phyloP scores from a whole-genome alignment of 1,140 invertebrate species.

The Eueides isabella region DNA sequence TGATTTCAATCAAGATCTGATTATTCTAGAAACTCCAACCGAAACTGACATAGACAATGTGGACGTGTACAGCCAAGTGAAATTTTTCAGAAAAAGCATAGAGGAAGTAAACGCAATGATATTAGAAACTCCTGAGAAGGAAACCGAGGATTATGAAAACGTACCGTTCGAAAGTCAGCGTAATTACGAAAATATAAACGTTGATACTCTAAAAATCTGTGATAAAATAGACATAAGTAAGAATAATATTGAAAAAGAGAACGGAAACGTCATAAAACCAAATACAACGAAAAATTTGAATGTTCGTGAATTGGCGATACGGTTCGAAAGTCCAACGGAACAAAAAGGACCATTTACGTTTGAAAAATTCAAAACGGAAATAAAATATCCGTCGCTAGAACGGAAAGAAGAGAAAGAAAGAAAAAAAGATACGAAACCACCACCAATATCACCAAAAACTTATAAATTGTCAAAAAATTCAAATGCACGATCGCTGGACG shows the following conservation, averaged over 20 bases:
- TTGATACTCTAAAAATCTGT: conserved; percentile 71
- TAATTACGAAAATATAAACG: conserved; percentile 81
- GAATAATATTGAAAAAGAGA: conserved; percentile 54
- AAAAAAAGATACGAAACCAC: conserved; percentile 53
- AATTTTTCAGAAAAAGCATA: conserved; percentile 87
- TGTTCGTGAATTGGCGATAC: conserved; percentile 83
- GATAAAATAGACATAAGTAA: conserved; percentile 63
- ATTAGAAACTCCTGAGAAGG: conserved; percentile 69
- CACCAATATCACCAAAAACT: conserved; percentile 60
- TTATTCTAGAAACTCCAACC: conserved; percentile 72
- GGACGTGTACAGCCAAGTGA: conserved; percentile 89
- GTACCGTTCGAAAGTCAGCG: conserved; percentile 62
- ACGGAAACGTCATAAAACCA: conserved; percentile 65
- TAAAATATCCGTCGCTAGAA: conserved; percentile 65
- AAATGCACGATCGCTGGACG: conserved; percentile 88
- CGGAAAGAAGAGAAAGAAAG: conserved; percentile 52
- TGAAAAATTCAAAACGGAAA: conserved; percentile 72
- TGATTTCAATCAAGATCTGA: conserved; percentile 63
- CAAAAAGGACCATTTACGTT: conserved; percentile 74
- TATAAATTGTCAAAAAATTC: conserved; percentile 83
- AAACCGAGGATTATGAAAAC: conserved; percentile 64
- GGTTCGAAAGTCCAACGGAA: conserved; percentile 83
- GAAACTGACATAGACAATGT: conserved; percentile 57
- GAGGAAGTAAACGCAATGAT: conserved; percentile 89
- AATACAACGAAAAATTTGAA: conserved; percentile 67